Base-by-base conservation (phyloP, 2,797 vertebrate species). In the Gymnoscopelus braueri region DNA sequence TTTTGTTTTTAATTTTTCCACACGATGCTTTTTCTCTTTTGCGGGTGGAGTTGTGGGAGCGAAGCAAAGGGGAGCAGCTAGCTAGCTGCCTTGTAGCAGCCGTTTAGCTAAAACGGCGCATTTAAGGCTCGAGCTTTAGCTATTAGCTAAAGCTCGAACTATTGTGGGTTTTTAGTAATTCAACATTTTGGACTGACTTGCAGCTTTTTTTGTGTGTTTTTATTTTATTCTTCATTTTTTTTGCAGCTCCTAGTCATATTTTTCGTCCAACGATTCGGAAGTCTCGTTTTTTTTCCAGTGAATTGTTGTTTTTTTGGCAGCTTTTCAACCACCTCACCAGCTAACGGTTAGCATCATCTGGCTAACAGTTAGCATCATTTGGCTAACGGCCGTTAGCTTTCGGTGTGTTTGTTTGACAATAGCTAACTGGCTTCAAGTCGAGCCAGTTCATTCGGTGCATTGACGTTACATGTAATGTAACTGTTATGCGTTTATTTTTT, bases 1-100 rank as follows among this genome's bases (percentile, higher is more conserved):
- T 85, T 87, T 77, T 72, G 5, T 78, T 65, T 72, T 44, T 19
- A 7, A 49, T 47, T 71, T 92, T 92, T 90, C 84, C 81, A 87
- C 75, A 82, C 86, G 87, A 69, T 85, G 82, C 35, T 84, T 91
- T 87, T 90, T 84, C 79, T 80, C 75, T 87, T 87, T 88, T 86
- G 76, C 84, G 51, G 81, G 69, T 65, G 89, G 88, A 88, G 79
- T 71, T 86, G 80, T 71, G 82, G 79, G 78, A 67, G 87, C 86
- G 83, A 87, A 80, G 84, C 56, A 64, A 75, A 65, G 79, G 80
- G 48, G 24, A 51, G 63, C 62, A 24, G 86, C 85, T 86, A 76
- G 78, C 79, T 73, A 35, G 55, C 7, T 12, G 47, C 26, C 53
- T 49, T 8, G 26, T 71, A 79, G 75, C 83, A 81, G 49, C 63